Evolutionary conservation across 2,888 invertebrate species (phyloP).

Genomic region (Agonopterix arenella): DNA sequence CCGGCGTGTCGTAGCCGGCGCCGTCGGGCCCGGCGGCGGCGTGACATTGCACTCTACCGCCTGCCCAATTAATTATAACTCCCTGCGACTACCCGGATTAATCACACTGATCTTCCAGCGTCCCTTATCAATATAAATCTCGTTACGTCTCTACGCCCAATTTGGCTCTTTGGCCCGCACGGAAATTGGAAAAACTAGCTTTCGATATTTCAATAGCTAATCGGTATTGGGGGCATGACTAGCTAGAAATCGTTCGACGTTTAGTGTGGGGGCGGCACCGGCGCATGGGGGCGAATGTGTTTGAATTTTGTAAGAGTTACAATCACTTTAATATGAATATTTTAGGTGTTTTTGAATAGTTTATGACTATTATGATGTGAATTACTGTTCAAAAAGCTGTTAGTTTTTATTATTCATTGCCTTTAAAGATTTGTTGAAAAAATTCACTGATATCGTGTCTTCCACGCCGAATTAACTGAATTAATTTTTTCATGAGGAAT

Average conservation of each 20-base stretch:
- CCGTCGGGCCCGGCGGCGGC: slow-evolving; percentile 1
- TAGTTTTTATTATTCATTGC: too few species aligned
- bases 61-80: slow-evolving; percentile 21
- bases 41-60: slow-evolving; percentile 19
- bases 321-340: too few species aligned
- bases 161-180: slow-evolving; percentile 18
- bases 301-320: too few species aligned
- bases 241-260: slow-evolving; percentile 5
- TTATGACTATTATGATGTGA: too few species aligned
- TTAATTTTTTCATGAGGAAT: too few species aligned
- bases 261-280: not conserved
- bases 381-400: too few species aligned
- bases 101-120: slow-evolving; percentile 23
- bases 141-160: slow-evolving; percentile 23
- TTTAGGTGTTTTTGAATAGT: too few species aligned
- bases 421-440: too few species aligned
- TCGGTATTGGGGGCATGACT: slow-evolving; percentile 12
- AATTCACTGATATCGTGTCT: too few species aligned
- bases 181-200: slow-evolving; percentile 25
- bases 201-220: slow-evolving; percentile 13
- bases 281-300: too few species aligned
- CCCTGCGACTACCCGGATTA: slow-evolving; percentile 17
- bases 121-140: slow-evolving; percentile 30
- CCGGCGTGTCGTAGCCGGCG: too few species aligned
- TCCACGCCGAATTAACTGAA: too few species aligned